Conservation (phyloP, 2,797 vertebrate genomes). For the Basileuterus tristriatus region DNA sequence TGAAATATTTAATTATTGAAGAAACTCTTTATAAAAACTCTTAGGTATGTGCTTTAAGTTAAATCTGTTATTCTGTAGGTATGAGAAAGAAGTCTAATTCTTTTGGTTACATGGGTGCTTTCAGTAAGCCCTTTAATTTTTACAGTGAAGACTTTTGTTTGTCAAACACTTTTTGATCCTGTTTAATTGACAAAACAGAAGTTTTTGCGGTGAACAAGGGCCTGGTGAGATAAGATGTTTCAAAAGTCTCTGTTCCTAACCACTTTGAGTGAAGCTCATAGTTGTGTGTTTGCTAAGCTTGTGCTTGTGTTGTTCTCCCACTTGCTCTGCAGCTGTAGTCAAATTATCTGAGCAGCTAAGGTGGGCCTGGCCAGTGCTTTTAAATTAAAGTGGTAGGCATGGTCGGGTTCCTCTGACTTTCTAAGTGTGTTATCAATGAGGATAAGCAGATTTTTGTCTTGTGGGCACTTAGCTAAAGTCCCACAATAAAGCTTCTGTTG, state of each 20-base stretch:
- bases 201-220: not conserved
- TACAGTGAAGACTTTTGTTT: not conserved
- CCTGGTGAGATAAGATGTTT: not conserved
- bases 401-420: not conserved
- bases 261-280: not conserved
- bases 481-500: not conserved
- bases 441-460: conserved; percentile 17
- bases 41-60: not conserved
- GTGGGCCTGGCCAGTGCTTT: not conserved
- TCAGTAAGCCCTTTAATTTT: not conserved
- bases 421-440: not conserved
- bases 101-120: not conserved
- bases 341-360: not conserved
- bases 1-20: not conserved
- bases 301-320: not conserved
- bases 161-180: not conserved
- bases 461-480: not conserved
- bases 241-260: not conserved
- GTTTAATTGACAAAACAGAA: not conserved
- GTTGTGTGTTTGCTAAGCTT: not conserved
- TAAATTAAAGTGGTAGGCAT: not conserved
- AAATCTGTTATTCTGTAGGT: not conserved
- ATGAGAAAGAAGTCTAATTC: not conserved
- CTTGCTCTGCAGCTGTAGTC: not conserved
- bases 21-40: not conserved